Conservation (phyloP, 2,888 invertebrate species). For the Lumbricus terrestris region DNA sequence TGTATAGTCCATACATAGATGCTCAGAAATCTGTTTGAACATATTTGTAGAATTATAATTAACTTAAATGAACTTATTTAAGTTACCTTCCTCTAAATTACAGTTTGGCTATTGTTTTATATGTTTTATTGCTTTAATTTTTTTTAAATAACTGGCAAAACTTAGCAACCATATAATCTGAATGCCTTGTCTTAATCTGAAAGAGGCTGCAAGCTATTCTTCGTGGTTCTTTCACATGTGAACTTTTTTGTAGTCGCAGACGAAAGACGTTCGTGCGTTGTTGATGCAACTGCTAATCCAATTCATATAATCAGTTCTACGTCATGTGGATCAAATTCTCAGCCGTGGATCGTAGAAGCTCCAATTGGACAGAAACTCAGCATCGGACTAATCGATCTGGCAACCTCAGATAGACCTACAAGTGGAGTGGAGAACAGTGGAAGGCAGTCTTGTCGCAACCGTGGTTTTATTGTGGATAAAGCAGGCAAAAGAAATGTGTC, state of each 20-base stretch:
- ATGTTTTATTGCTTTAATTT: too few relatives aligned
- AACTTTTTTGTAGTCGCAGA: neutral
- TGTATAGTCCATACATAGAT: too few relatives aligned
- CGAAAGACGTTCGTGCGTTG: neutral
- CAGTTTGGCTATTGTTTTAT: too few relatives aligned
- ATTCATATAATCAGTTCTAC: neutral
- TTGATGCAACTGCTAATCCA: neutral
- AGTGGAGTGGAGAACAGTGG: neutral
- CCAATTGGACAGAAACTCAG: neutral
- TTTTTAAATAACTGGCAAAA: neutral
- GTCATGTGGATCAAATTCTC: constrained; percentile 3
- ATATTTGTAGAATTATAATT: too few relatives aligned
- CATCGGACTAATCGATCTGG: neutral
- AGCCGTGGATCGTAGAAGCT: neutral
- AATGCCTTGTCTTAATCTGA: too few relatives aligned
- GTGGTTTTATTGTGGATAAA: neutral
- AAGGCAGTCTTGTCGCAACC: neutral
- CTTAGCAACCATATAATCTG: neutral
- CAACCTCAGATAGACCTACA: neutral
- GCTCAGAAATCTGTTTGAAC: too few relatives aligned
- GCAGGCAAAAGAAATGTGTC: neutral
- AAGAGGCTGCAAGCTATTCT: too few relatives aligned
- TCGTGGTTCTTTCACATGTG: too few relatives aligned
- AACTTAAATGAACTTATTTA: too few relatives aligned
- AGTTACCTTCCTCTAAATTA: too few relatives aligned